Conservation (phyloP, 2,888 invertebrate species). For the Cerastis leucographa region DNA sequence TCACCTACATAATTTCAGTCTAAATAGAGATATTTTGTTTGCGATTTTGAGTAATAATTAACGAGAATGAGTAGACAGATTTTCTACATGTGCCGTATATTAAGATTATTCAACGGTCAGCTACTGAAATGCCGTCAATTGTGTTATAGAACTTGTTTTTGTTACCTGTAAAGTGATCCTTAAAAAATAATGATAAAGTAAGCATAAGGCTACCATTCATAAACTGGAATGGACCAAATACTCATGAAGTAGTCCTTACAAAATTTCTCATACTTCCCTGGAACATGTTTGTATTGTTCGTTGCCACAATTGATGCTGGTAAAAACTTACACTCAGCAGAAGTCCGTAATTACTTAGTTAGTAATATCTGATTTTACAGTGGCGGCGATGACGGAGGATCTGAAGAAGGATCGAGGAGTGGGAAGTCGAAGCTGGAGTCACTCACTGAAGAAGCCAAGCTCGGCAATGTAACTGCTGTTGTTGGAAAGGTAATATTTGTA, state of each 20-base stretch:
- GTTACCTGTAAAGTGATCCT: background rate
- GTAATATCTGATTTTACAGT: conserved; percentile 73
- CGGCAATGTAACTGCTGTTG: conserved; percentile 95
- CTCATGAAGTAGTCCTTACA: background rate
- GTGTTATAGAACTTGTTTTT: background rate
- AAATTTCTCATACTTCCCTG: background rate
- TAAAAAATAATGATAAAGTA: background rate
- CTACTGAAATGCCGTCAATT: background rate
- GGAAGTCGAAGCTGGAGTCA: conserved; percentile 87
- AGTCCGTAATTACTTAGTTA: background rate
- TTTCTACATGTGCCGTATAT: background rate
- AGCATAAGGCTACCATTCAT: background rate
- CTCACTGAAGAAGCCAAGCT: conserved; percentile 92
- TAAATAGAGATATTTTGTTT: conserved; percentile 1
- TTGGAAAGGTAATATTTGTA: conserved; percentile 92
- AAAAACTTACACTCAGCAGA: background rate
- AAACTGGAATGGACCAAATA: background rate
- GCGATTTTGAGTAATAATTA: background rate
- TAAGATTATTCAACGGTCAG: background rate
- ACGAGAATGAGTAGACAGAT: background rate
- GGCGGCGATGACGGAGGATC: conserved; percentile 94
- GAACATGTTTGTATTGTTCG: background rate
- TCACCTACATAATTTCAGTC: conserved; percentile 6
- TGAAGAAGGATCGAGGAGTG: conserved; percentile 86
- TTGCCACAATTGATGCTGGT: background rate